Percentiles rank a stretch among this genome's conserved stretches.
Conservation (phyloP, 1,140 invertebrate genomes). For the Aphelenchoides besseyi region DNA sequence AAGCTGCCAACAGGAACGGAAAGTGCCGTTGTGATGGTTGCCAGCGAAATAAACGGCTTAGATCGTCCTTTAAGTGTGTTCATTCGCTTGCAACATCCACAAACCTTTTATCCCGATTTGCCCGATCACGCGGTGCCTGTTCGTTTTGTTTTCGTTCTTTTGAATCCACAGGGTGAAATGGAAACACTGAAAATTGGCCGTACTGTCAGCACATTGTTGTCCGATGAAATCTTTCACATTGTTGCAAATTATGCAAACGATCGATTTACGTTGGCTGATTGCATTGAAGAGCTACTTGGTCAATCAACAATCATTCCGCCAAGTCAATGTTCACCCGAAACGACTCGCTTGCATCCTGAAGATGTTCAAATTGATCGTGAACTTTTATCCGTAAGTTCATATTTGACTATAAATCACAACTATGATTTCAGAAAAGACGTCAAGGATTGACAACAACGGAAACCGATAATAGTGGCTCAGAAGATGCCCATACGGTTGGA, state of each 20-base stretch:
- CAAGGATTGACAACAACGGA: background rate
- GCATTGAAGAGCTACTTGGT: slow-evolving; percentile 49
- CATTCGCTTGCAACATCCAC: slow-evolving; percentile 31
- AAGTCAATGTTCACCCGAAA: slow-evolving; percentile 64
- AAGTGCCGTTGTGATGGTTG: slow-evolving; percentile 40
- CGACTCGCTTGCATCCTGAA: slow-evolving; percentile 43
- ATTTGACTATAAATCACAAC: background rate
- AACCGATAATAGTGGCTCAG: background rate
- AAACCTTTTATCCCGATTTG: slow-evolving; percentile 40
- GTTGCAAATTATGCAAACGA: slow-evolving; percentile 61
- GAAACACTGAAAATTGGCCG: slow-evolving; percentile 40
- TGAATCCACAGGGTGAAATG: slow-evolving; percentile 30
- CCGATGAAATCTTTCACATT: slow-evolving; percentile 61
- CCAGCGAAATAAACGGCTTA: slow-evolving; percentile 35
- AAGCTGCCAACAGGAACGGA: slow-evolving; percentile 45
- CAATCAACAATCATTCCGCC: slow-evolving; percentile 63
- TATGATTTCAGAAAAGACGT: background rate
- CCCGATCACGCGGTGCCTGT: slow-evolving; percentile 48
- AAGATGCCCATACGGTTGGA: slow-evolving; percentile 1
- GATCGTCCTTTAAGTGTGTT: slow-evolving; percentile 41
- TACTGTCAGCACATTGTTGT: slow-evolving; percentile 41
- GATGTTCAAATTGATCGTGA: slow-evolving; percentile 24
- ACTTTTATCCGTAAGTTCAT: background rate
- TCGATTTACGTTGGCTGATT: slow-evolving; percentile 52
- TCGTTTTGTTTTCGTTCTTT: slow-evolving; percentile 38